A percentile compares a stretch with the other conserved stretches of the same genome.
These are phyloP conservation scores for Busseola fusca DNA, from an alignment of 2,888 invertebrate species.

Conservation along the genomic window DNA sequence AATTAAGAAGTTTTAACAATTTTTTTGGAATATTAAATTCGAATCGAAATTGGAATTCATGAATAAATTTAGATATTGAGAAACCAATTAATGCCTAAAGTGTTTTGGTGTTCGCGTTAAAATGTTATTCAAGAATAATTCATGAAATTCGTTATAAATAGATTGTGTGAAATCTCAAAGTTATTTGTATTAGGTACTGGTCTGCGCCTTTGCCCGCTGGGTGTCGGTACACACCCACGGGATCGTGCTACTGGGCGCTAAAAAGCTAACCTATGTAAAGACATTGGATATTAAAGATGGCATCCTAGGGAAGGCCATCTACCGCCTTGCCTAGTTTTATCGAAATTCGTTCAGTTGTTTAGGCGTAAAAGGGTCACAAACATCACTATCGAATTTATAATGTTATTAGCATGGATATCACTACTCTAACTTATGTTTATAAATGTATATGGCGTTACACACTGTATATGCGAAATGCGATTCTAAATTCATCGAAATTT, in stretches of 20 bases:
- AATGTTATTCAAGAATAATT: not conserved
- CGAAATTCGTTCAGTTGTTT: not conserved
- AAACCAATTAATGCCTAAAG: conserved; percentile 11
- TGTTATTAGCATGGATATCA: not conserved
- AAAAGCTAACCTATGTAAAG: not conserved
- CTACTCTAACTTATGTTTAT: not conserved
- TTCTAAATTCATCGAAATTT: not conserved
- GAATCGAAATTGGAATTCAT: conserved; percentile 17
- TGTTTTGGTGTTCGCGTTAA: conserved; percentile 36
- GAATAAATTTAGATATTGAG: conserved; percentile 13
- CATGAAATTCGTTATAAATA: conserved; percentile 3
- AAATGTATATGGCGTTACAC: not conserved
- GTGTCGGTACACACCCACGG: not conserved
- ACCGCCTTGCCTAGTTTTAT: not conserved
- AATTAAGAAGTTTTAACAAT: conserved; percentile 5
- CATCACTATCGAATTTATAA: not conserved
- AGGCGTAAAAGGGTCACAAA: not conserved
- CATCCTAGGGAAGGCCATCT: not conserved
- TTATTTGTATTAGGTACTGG: conserved; percentile 9
- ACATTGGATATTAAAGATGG: not conserved
- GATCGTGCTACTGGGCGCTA: not conserved
- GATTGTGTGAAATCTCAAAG: not conserved
- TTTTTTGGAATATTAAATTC: conserved; percentile 1
- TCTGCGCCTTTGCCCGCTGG: too few relatives aligned
- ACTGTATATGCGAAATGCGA: too few relatives aligned